phyloP scores from a whole-genome alignment of 2,888 invertebrate genomes.

The Diaphora mendica region DNA sequence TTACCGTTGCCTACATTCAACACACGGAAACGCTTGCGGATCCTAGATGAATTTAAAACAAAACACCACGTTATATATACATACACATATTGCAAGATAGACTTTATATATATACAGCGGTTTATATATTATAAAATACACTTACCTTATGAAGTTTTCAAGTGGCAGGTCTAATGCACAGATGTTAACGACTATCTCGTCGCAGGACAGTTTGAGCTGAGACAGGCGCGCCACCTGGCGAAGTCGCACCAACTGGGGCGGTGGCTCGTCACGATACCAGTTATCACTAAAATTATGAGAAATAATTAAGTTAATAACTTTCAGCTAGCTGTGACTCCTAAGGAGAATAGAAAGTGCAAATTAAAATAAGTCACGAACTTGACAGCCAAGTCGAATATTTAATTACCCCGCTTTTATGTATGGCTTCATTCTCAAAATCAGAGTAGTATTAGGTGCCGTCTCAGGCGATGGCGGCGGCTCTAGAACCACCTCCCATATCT shows the following conservation, averaged over 20 bases:
- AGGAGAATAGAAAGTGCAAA: background rate
- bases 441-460: background rate
- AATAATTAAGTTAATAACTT: background rate
- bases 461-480: background rate
- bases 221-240: background rate
- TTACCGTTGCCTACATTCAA: conserved; percentile 6
- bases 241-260: conserved; percentile 2
- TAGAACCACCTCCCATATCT: background rate
- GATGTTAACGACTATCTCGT: background rate
- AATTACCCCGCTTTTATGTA: background rate
- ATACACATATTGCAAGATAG: background rate
- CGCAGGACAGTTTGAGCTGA: conserved; percentile 1
- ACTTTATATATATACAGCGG: background rate
- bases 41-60: background rate
- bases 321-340: background rate
- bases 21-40: conserved; percentile 3
- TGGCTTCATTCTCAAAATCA: background rate
- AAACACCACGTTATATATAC: background rate
- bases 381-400: too few relatives aligned
- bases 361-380: background rate
- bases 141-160: background rate
- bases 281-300: background rate
- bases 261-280: conserved; percentile 4
- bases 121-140: too few relatives aligned
- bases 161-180: conserved; percentile 8